Conservation (phyloP, 2,113 vertebrate genomes). For the Perca schrenkii region DNA sequence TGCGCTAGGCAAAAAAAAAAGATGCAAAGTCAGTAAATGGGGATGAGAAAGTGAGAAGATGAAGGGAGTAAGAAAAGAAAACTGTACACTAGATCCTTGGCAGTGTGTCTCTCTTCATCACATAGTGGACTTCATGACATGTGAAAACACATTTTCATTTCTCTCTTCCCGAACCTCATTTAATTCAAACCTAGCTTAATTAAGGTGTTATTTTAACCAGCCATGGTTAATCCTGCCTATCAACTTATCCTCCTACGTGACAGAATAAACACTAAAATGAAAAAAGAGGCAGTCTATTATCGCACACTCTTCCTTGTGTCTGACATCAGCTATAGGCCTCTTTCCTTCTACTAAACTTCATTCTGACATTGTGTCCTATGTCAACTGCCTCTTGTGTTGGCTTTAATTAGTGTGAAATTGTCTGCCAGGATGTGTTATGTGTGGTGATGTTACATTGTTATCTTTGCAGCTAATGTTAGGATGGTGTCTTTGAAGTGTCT, state of each 20-base stretch:
- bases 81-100: not conserved
- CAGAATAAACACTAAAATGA: slow-evolving; percentile 22
- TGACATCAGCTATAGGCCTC: not conserved
- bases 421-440: slow-evolving; percentile 47
- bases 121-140: not conserved
- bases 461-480: slow-evolving; percentile 42
- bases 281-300: not conserved
- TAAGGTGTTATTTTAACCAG: slow-evolving; percentile 16
- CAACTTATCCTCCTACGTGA: not conserved
- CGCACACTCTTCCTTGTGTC: not conserved
- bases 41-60: not conserved
- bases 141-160: not conserved
- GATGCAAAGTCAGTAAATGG: not conserved
- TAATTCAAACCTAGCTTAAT: not conserved
- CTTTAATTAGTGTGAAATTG: slow-evolving; percentile 54
- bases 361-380: slow-evolving; percentile 39
- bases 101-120: not conserved
- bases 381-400: slow-evolving; percentile 42
- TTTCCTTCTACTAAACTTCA: slow-evolving; percentile 1
- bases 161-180: not conserved
- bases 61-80: not conserved
- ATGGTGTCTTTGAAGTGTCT: slow-evolving; percentile 52
- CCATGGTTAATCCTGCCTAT: not conserved
- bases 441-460: slow-evolving; percentile 46
- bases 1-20: not conserved